Percentiles rank a stretch among this genome's conserved stretches.
phyloP scores from a whole-genome alignment of 2,888 invertebrate genomes.

The Beris chalybata region DNA sequence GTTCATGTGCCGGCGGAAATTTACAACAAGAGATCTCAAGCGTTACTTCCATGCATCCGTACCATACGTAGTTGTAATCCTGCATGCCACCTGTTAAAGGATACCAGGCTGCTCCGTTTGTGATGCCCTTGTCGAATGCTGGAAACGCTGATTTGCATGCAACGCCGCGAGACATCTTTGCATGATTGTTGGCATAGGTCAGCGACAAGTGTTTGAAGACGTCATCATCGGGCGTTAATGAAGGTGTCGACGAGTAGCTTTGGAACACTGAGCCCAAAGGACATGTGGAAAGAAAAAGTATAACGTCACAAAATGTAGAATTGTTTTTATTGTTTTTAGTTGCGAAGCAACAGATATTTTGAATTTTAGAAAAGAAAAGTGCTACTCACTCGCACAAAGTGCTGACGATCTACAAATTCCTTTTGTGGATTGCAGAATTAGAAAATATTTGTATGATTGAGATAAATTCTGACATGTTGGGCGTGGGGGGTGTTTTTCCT shows the following conservation, averaged over 20 bases:
- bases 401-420: constrained; percentile 77
- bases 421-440: constrained; percentile 50
- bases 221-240: constrained; percentile 89
- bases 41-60: constrained; percentile 94
- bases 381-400: constrained; percentile 69
- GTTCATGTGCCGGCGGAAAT: constrained; percentile 78
- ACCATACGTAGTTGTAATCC: constrained; percentile 92
- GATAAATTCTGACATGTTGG: too few species aligned
- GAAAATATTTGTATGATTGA: neutral
- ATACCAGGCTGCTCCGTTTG: constrained; percentile 94
- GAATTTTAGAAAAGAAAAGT: constrained; percentile 3
- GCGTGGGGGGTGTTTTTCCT: too few species aligned
- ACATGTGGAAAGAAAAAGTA: constrained; percentile 55
- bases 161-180: constrained; percentile 83
- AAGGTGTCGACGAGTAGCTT: constrained; percentile 78
- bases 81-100: constrained; percentile 71
- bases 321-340: neutral
- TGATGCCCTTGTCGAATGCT: constrained; percentile 85
- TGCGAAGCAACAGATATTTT: neutral
- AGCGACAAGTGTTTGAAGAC: constrained; percentile 84
- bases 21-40: constrained; percentile 94
- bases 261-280: constrained; percentile 78
- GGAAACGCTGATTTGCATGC: constrained; percentile 77
- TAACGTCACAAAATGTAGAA: neutral
- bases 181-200: constrained; percentile 84